phyloP scores from a whole-genome alignment of 2,888 invertebrate species.

The Vesta saturnalis region DNA sequence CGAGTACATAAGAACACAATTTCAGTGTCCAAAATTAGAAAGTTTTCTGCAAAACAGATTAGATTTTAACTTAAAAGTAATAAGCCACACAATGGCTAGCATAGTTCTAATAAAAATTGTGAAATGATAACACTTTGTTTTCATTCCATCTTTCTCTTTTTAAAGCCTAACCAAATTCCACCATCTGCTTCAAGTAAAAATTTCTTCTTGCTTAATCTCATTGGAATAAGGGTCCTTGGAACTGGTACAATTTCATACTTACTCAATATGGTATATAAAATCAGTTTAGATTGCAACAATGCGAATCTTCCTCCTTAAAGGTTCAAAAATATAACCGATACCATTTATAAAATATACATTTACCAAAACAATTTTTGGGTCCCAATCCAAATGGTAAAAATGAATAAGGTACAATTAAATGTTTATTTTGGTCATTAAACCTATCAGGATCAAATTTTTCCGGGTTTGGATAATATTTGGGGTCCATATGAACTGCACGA shows the following conservation, averaged over 20 bases:
- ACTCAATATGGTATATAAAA: not conserved
- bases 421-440: constrained; percentile 49
- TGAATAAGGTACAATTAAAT: constrained; percentile 62
- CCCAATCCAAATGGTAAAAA: constrained; percentile 65
- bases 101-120: too few relatives aligned
- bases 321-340: too few relatives aligned
- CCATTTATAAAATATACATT: not conserved
- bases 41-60: too few relatives aligned
- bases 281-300: not conserved
- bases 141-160: too few relatives aligned
- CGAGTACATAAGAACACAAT: too few relatives aligned
- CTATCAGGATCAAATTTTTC: constrained; percentile 38
- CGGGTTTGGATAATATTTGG: constrained; percentile 64
- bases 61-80: too few relatives aligned
- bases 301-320: not conserved
- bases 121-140: too few relatives aligned
- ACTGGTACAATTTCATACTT: constrained; percentile 6
- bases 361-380: constrained; percentile 56
- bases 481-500: constrained; percentile 51
- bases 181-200: not conserved
- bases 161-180: constrained; percentile 1
- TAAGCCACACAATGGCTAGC: too few relatives aligned
- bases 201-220: not conserved
- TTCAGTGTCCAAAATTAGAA: too few relatives aligned
- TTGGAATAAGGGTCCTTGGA: not conserved